Conservation (phyloP, 2,113 vertebrate species). For the Corapipo altera region DNA sequence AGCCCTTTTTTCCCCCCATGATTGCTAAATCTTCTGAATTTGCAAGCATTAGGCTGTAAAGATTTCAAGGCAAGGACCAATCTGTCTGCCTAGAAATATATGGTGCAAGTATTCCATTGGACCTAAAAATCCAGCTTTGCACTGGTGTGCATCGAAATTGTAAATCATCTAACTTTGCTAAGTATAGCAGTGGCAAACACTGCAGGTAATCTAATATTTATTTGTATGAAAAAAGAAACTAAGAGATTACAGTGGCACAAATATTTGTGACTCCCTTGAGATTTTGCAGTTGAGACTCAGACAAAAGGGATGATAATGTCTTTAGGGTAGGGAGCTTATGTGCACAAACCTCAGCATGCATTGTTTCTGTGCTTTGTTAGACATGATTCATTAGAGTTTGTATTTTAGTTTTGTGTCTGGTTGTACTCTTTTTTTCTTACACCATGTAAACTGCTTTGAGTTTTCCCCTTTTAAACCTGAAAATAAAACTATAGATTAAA, state of each 20-base stretch:
- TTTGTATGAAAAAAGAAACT: neutral
- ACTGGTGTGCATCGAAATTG: neutral
- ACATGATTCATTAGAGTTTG: neutral
- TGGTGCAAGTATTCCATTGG: neutral
- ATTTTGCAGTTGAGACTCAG: neutral
- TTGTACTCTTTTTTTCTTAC: neutral
- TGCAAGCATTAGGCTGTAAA: neutral
- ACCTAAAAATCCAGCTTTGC: neutral
- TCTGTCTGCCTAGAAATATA: neutral
- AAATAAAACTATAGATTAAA: neutral
- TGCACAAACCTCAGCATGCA: neutral
- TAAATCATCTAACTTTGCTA: neutral
- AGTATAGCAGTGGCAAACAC: neutral
- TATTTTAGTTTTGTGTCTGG: neutral
- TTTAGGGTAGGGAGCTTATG: neutral
- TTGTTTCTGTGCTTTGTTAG: neutral
- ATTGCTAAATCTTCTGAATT: neutral
- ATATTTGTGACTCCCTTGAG: neutral
- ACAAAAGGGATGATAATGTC: neutral
- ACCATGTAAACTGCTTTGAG: neutral
- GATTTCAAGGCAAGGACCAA: neutral
- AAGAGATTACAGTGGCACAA: neutral
- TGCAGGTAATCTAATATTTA: neutral
- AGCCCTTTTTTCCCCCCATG: neutral
- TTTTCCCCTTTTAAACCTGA: neutral